Percentiles rank a stretch among this genome's conserved stretches.
Conservation (phyloP, 2,113 vertebrate species). For the Caracal caracal region DNA sequence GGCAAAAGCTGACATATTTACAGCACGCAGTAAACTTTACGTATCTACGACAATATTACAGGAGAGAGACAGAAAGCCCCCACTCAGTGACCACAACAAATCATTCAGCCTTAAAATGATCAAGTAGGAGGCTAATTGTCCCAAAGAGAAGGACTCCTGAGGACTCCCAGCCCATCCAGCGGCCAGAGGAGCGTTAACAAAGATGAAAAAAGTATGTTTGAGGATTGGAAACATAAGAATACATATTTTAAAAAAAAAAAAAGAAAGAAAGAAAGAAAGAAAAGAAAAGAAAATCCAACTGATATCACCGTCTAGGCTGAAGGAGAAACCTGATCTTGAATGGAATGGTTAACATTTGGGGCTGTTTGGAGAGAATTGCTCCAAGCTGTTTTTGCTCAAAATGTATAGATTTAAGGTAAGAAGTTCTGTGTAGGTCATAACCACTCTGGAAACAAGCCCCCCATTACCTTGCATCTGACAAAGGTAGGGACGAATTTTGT, state of each 20-base stretch:
- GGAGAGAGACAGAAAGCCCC: conserved; percentile 64
- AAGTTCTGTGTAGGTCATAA: conserved; percentile 80
- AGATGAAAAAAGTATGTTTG: conserved; percentile 85
- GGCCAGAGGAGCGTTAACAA: conserved; percentile 70
- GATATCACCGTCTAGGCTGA: conserved; percentile 86
- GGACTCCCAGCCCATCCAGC: conserved; percentile 79
- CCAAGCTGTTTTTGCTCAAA: conserved; percentile 91
- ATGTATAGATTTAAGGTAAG: conserved; percentile 89
- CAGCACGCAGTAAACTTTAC: conserved; percentile 86
- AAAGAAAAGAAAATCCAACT: conserved; percentile 70
- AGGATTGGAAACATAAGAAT: conserved; percentile 88
- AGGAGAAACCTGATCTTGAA: conserved; percentile 89
- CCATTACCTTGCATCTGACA: conserved; percentile 82
- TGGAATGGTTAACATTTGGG: conserved; percentile 90
- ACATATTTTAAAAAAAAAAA: conserved; percentile 75
- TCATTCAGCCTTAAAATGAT: conserved; percentile 85
- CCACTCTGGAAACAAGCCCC: conserved; percentile 82
- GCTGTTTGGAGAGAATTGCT: conserved; percentile 91
- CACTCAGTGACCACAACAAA: conserved; percentile 83
- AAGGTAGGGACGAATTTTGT: conserved; percentile 86
- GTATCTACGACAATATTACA: conserved; percentile 87
- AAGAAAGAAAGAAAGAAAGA: not conserved
- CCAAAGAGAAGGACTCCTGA: conserved; percentile 81
- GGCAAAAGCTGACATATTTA: conserved; percentile 89
- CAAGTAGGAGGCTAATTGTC: conserved; percentile 86